Evolutionary conservation across 2,797 vertebrate genomes (phyloP).

Genomic region (Smutsia temminckii): DNA sequence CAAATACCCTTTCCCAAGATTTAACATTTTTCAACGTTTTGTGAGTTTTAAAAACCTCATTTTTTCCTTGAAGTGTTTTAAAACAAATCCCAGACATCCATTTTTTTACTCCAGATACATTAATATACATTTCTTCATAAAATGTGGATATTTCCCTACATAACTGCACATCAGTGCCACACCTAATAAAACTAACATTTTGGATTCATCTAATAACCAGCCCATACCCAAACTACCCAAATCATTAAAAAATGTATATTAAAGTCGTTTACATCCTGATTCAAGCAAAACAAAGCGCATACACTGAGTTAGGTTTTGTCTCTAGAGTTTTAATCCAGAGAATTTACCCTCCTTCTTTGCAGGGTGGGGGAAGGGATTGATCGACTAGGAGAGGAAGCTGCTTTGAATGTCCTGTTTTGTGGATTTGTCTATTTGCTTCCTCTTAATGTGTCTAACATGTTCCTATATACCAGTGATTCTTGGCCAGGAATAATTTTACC

Average conservation of each 20-base stretch:
- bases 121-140: background rate
- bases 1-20: background rate
- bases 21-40: constrained; percentile 8
- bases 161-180: background rate
- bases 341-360: background rate
- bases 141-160: background rate
- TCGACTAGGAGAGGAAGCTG: no score
- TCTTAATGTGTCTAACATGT: background rate
- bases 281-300: background rate
- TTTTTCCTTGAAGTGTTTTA: background rate
- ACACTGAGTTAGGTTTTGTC: background rate
- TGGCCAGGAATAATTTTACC: background rate
- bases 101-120: background rate
- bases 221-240: background rate
- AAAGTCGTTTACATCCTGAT: background rate
- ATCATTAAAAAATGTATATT: background rate
- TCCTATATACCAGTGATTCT: background rate
- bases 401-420: background rate
- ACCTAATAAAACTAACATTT: constrained; percentile 25
- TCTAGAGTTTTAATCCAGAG: background rate
- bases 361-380: no score
- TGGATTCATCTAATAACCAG: background rate
- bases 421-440: background rate
- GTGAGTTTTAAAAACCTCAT: background rate
- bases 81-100: background rate